Conservation (phyloP, 53 echinoderm and acorn worm genomes). For the Hippasteria phrygiana region DNA sequence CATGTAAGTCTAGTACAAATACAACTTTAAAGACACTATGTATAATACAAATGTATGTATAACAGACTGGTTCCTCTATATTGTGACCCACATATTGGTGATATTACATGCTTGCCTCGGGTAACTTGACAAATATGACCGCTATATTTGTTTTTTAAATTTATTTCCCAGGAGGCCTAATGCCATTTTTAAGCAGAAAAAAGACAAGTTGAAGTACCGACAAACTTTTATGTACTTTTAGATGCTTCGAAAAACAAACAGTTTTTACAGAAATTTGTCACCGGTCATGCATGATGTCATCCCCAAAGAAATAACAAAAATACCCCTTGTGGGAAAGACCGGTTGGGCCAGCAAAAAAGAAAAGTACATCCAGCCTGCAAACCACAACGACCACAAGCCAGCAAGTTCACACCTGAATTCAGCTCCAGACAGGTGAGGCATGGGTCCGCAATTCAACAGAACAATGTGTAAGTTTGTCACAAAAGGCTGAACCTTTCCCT, state of each 20-base stretch:
- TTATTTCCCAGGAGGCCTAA: too few relatives aligned
- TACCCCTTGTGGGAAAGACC: neutral
- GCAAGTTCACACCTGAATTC: constrained; percentile 20
- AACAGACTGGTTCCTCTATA: too few relatives aligned
- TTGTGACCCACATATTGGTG: too few relatives aligned
- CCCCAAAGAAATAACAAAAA: neutral
- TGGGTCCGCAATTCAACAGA: constrained; percentile 15
- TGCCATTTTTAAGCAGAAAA: neutral
- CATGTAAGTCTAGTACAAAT: too few relatives aligned
- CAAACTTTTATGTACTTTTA: neutral
- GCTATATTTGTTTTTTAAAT: neutral
- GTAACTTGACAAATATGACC: neutral
- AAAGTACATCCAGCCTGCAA: constrained; percentile 12
- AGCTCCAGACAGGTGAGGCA: constrained; percentile 4
- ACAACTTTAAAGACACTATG: too few relatives aligned
- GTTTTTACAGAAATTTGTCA: neutral
- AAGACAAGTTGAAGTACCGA: neutral
- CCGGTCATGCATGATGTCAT: neutral
- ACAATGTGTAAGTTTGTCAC: constrained; percentile 24
- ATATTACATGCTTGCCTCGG: neutral
- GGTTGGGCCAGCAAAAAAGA: neutral
- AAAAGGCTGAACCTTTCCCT: constrained; percentile 15
- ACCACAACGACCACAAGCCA: constrained; percentile 31
- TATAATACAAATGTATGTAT: too few relatives aligned
- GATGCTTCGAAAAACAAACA: neutral